Percentiles rank a stretch among this genome's conserved stretches.
These are phyloP conservation scores for Serripes groenlandicus DNA, from an alignment of 2,888 invertebrate genomes.

Conservation along the genomic window DNA sequence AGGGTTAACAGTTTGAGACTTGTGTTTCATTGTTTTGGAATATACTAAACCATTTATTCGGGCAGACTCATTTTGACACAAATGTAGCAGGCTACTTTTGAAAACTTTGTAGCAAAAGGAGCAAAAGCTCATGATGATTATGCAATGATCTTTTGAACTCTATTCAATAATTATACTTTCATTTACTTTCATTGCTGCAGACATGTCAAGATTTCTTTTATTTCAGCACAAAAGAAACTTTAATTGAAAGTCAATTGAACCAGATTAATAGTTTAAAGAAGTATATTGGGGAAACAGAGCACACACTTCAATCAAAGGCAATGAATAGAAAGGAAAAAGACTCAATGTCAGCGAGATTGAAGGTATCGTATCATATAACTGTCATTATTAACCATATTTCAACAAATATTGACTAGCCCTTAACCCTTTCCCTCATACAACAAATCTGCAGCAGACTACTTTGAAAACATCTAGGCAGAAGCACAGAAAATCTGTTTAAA, in stretches of 20 bases:
- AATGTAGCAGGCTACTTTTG: too few species aligned
- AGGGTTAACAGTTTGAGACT: too few species aligned
- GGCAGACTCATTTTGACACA: too few species aligned
- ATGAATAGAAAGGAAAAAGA: constrained; percentile 78
- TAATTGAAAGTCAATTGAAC: constrained; percentile 67
- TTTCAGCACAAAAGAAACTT: constrained; percentile 71
- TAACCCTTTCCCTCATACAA: not conserved
- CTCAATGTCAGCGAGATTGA: constrained; percentile 75
- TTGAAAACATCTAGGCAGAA: not conserved
- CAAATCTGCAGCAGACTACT: not conserved
- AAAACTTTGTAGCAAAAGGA: too few species aligned
- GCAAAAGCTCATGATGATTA: too few species aligned
- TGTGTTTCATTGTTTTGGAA: too few species aligned
- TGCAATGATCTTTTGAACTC: too few species aligned
- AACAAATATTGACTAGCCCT: not conserved
- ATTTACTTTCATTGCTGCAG: too few species aligned
- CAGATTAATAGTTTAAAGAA: constrained; percentile 78
- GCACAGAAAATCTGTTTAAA: too few species aligned
- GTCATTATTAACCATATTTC: too few species aligned
- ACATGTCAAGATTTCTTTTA: not conserved
- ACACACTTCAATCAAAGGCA: constrained; percentile 73
- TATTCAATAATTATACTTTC: too few species aligned
- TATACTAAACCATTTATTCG: too few species aligned
- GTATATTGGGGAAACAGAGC: constrained; percentile 81
- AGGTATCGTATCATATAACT: constrained; percentile 68